Base-by-base conservation (phyloP, 2,113 vertebrate genomes). In the Zapornia atra region DNA sequence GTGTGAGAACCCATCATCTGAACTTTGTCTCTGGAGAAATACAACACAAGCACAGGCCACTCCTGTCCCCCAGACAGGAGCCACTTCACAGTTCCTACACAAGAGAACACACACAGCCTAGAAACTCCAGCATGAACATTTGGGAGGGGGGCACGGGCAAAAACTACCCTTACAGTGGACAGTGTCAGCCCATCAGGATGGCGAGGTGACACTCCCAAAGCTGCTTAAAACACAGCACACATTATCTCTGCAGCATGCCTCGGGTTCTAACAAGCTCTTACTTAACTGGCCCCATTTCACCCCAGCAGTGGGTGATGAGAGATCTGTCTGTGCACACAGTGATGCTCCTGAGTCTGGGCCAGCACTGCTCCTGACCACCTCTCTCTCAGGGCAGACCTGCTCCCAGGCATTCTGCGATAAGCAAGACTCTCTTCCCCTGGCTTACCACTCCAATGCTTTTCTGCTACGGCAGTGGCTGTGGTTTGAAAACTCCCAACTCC, bases 151-250 rank as follows among this genome's bases (percentile, higher is more conserved):
- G 5, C 60, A 80, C 44, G 73, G 28, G 19, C 18, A 57, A 46
- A 84, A 78, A 18, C 22, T 2, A 7, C 34, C 46, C 26, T 73
- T 46, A 40, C n/a, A 28, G 20, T 0, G 18, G 36, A 12, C 42
- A 34, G 13, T 10, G 59, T 40, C 48, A 24, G 33, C 57, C 18
- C 64, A 85, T 28, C 2, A 5, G 36, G 16, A 59, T 0, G 0
- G 19, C 28, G 56, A 65, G 12, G 36, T 0, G 0, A 25, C 0
- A 1, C 54, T 64, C 38, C 25, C 33, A 42, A 66, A 86, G 42
- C 38, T 68, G n/a, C 65, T 71, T 80, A 50, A 82, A 91, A 81
- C 21, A 48, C 42, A 46, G 69, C 81, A 38, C 56, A 12, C 25
- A 59, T 8, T 8, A 33, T 4, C 73, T 78, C 19, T 1, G 25